Conservation (phyloP, 1,140 invertebrate genomes). For the Anagrus nilaparvatae region DNA sequence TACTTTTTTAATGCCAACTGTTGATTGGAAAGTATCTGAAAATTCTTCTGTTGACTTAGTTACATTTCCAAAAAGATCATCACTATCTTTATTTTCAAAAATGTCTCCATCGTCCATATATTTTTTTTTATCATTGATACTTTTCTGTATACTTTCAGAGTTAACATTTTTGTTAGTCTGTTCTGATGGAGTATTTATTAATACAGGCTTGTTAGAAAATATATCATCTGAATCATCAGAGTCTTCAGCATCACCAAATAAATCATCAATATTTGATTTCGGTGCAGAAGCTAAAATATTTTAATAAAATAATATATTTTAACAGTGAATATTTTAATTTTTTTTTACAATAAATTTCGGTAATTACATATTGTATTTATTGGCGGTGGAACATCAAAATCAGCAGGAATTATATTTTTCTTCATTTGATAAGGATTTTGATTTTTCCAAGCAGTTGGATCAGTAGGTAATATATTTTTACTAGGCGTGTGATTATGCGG, state of each 20-base stretch:
- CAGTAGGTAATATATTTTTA: conserved; percentile 29
- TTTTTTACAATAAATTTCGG: conserved; percentile 1
- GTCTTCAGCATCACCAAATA: conserved; percentile 37
- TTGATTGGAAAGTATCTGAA: not conserved
- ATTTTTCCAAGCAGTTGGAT: conserved; percentile 28
- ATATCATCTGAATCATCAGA: conserved; percentile 39
- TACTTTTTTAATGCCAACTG: conserved; percentile 18
- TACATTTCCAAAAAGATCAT: conserved; percentile 22
- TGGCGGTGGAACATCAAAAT: conserved; percentile 36
- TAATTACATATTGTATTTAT: conserved; percentile 31
- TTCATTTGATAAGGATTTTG: conserved; percentile 23
- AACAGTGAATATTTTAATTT: not conserved
- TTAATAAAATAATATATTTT: not conserved
- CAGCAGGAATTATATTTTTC: conserved; percentile 35
- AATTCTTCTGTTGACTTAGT: conserved; percentile 13
- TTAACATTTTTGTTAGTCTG: conserved; percentile 3
- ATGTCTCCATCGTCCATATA: conserved; percentile 26
- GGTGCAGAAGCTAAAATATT: conserved; percentile 28
- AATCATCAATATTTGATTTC: conserved; percentile 38
- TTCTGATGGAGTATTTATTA: not conserved
- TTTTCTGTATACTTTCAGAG: conserved; percentile 1
- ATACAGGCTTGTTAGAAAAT: conserved; percentile 29
- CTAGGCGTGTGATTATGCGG: not conserved
- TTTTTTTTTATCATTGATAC: conserved; percentile 17
- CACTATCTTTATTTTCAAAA: conserved; percentile 24